Evolutionary conservation across 2,113 vertebrate genomes (phyloP), one percentile per base, ranked within the genome.

Genomic region (Paramisgurnus dabryanus): DNA sequence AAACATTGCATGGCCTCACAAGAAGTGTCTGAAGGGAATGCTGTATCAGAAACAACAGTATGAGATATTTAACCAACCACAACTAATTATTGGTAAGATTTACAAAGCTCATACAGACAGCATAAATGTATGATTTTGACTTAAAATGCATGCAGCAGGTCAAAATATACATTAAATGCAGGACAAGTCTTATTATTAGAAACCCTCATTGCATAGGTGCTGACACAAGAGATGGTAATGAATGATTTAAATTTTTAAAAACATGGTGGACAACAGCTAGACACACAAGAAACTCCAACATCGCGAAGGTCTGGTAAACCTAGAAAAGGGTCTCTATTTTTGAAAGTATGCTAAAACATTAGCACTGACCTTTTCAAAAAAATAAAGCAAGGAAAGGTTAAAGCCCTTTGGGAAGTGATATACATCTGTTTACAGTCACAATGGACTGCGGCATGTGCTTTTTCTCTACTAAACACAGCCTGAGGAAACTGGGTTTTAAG

Each of bases 351-450:
- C 47, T 27, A 17, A 27, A 22, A 80, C 84, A 82, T 76, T 64
- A 50, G 45, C 57, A 65, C 71, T 63, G 83, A 80, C 83, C 68
- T 77, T 66, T 67, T 75, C 45, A 68, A 85, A 78, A 78, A 79
- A 87, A 58, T 3, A 83, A 80, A 81, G 47, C 87, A 86, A 65
- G 22, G 45, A 74, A 49, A 69, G 18, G 63, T 50, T 41, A 9
- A 72, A 50, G 66, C 79, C 82, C 85, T 74, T 72, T 76, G 0
- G 39, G 79, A 83, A 50, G 50, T 86, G 89, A 91, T 92, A 87
- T 69, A 83, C 87, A 90, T 92, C 90, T 92, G 91, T 92, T 92
- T 92, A 91, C 87, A 88, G 74, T 82, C 89, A 92, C 88, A 90
- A 89, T 83, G 83, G 83, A 83, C 87, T 86, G 86, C 82, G 84